Evolutionary conservation across 2,888 invertebrate species (phyloP).

Genomic region (Odiellus spinosus): DNA sequence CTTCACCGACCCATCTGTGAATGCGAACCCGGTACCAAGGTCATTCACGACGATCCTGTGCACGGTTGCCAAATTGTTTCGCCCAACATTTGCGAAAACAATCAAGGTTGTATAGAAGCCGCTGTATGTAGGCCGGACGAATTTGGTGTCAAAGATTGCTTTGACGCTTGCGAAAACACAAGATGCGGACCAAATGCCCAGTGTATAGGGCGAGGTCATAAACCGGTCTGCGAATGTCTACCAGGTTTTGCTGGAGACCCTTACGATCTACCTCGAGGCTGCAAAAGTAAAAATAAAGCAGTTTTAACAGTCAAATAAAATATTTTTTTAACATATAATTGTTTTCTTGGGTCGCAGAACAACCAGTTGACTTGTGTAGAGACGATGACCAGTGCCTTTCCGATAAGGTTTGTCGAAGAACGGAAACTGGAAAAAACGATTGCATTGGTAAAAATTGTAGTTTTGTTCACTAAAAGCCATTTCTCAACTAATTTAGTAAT

Average conservation of each 20-base stretch:
- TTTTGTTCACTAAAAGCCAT: too few relatives aligned
- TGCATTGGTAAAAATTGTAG: constrained; percentile 29
- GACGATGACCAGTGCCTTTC: constrained; percentile 65
- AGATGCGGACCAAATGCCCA: constrained; percentile 78
- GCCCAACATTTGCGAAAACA: background rate
- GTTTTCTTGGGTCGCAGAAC: too few relatives aligned
- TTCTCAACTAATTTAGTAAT: constrained; percentile 41
- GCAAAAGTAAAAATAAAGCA: constrained; percentile 45
- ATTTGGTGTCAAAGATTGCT: background rate
- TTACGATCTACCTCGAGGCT: constrained; percentile 32
- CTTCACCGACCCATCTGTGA: constrained; percentile 55
- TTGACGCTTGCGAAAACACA: constrained; percentile 43
- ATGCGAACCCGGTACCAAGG: constrained; percentile 59
- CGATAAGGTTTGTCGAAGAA: constrained; percentile 48
- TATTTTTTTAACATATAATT: too few relatives aligned
- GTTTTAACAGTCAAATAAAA: too few relatives aligned
- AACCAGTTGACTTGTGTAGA: constrained; percentile 56
- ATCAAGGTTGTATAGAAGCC: background rate
- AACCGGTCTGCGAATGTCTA: constrained; percentile 73
- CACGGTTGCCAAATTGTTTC: constrained; percentile 10
- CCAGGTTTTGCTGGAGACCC: constrained; percentile 39
- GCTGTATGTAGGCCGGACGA: background rate
- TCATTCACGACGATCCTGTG: constrained; percentile 30
- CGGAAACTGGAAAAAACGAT: constrained; percentile 17
- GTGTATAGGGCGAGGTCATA: constrained; percentile 67